Evolutionary conservation across 1,140 invertebrate genomes (phyloP), one percentile per base, ranked within the genome.

Genomic region (Bombus cullumanus): DNA sequence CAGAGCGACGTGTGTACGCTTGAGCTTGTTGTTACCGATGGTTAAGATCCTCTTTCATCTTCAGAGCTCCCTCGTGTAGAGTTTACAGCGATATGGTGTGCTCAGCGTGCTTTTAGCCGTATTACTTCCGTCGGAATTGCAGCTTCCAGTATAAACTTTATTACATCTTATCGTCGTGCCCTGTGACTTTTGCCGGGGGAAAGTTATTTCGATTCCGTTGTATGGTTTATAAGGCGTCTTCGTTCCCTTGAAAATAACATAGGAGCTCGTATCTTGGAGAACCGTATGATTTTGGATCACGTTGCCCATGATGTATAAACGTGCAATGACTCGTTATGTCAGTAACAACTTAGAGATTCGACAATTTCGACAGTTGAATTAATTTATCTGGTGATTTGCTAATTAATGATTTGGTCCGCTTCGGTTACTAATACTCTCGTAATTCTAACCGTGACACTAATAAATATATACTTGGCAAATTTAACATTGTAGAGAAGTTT

Each of bases 61-160:
- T 78, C 76, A 47, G 75, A 47, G 43, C 66, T 83, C 43, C 47
- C 43, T 64, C 77, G 76, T 72, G 76, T 72, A 80, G 83, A 79
- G 76, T 80, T 84, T 80, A 62, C 83, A 72, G 68, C 68, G 53
- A 62, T 84, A 84, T 41, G 73, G 64, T 31, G 83, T n/a, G 37
- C 82, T 22, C 47, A n/a, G 74, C 31, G 39, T 41, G 76, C 83
- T 84, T 79, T 79, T 84, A 83, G 81, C 81, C 68, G 83, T 79
- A 84, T 84, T 84, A 84, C 83, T 79, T 84, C 68, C 83, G 83
- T 79, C 47, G 76, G 53, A 84, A 84, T 84, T 79, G 83, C 76
- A 62, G 76, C 31, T 62, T 2, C 83, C 68, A 34, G 83, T 84
- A 84, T 84, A 84, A 84, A 84, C 76, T 84, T 84, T 84, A 84